Conservation (phyloP, 2,888 invertebrate genomes). For the Morpho helenor region DNA sequence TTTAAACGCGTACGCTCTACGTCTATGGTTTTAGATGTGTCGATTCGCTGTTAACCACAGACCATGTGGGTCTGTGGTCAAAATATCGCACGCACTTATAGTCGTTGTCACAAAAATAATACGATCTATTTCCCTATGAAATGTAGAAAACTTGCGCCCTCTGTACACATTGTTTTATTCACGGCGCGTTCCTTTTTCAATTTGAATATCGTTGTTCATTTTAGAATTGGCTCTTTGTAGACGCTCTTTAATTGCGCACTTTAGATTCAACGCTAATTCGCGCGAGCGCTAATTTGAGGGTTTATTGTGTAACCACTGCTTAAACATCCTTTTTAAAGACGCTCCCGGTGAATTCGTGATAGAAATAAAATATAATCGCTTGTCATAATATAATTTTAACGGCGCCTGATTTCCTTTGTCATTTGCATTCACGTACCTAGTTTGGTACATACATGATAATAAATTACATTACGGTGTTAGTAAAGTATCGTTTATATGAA, state of each 20-base stretch:
- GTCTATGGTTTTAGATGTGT: conserved; percentile 43
- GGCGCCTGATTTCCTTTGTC: conserved; percentile 12
- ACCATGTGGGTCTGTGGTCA: neutral
- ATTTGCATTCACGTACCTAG: conserved; percentile 4
- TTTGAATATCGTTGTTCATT: conserved; percentile 76
- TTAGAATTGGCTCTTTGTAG: conserved; percentile 72
- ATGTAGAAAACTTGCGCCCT: neutral
- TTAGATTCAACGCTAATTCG: conserved; percentile 74
- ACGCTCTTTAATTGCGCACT: conserved; percentile 72
- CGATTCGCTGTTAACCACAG: conserved; percentile 41
- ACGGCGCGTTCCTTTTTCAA: conserved; percentile 72
- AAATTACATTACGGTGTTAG: neutral
- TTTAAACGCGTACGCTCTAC: too few species aligned
- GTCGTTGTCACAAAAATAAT: conserved; percentile 5
- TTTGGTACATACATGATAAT: neutral
- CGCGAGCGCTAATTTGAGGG: conserved; percentile 71
- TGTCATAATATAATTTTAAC: conserved; percentile 21
- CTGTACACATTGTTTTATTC: conserved; percentile 65
- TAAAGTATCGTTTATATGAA: neutral
- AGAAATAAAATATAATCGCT: conserved; percentile 29
- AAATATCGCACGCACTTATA: conserved; percentile 12
- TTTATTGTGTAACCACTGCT: conserved; percentile 62
- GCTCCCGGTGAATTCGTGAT: conserved; percentile 60
- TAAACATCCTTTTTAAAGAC: conserved; percentile 60
- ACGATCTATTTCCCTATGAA: conserved; percentile 5